phyloP scores from a whole-genome alignment of 1,140 invertebrate species.

The Chironomus tepperi region DNA sequence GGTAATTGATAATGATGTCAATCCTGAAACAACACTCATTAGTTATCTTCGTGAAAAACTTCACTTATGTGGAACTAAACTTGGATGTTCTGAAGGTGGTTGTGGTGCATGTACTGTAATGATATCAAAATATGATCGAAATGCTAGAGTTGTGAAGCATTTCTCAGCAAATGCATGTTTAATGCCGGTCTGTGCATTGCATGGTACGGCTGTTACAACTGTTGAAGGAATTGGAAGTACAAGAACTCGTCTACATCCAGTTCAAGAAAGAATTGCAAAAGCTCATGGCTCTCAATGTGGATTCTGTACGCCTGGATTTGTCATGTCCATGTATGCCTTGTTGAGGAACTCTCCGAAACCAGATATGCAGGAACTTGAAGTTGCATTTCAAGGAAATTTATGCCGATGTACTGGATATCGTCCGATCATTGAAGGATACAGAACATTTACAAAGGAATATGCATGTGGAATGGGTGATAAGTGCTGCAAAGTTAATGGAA shows the following conservation, averaged over 20 bases:
- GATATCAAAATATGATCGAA: conserved; percentile 66
- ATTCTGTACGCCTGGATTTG: conserved; percentile 85
- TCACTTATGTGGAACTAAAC: conserved; percentile 76
- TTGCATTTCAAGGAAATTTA: conserved; percentile 81
- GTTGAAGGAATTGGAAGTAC: conserved; percentile 78
- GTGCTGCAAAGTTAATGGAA: conserved; percentile 45
- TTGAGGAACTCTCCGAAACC: conserved; percentile 56
- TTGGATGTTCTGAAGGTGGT: conserved; percentile 87
- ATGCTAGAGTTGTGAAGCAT: conserved; percentile 65
- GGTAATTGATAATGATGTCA: conserved; percentile 60
- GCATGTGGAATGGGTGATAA: conserved; percentile 51
- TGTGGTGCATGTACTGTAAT: conserved; percentile 92
- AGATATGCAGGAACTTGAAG: conserved; percentile 64
- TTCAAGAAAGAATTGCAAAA: conserved; percentile 79
- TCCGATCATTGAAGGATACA: conserved; percentile 81
- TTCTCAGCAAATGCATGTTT: conserved; percentile 83
- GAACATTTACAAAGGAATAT: conserved; percentile 74
- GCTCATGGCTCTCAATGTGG: conserved; percentile 86
- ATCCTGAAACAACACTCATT: conserved; percentile 80
- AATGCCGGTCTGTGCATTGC: conserved; percentile 70
- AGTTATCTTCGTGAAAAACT: conserved; percentile 75
- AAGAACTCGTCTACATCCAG: conserved; percentile 62
- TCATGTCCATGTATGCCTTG: conserved; percentile 90
- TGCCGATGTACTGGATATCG: conserved; percentile 87
- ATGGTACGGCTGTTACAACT: conserved; percentile 79